Percentiles rank a stretch among this genome's conserved stretches.
Evolutionary conservation across 2,797 vertebrate species (phyloP).

Genomic region (Syndactyla subalaris): DNA sequence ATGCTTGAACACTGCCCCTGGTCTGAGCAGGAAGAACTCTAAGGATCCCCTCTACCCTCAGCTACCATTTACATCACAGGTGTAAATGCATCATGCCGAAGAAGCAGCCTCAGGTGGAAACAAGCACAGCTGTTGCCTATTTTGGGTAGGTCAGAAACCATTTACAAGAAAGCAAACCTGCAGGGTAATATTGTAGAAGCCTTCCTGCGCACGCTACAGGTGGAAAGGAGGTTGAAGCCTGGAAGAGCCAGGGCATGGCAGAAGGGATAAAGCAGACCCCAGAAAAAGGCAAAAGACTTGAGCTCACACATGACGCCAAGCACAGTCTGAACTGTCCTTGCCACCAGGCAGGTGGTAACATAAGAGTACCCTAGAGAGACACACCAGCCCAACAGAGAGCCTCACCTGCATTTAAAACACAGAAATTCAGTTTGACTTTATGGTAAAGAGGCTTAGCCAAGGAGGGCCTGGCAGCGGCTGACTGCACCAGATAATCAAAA

Average conservation of each 20-base stretch:
- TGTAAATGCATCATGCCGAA: background rate
- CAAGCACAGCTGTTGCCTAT: background rate
- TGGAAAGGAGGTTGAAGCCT: background rate
- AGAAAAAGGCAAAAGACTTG: background rate
- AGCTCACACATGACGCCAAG: rapidly evolving
- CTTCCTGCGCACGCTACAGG: background rate
- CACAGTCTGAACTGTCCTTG: background rate
- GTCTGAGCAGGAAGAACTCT: background rate
- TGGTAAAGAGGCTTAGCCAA: background rate
- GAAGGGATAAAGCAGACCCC: background rate
- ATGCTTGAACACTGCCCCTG: background rate
- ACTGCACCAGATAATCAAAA: background rate
- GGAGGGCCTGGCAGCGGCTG: background rate
- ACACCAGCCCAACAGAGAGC: background rate
- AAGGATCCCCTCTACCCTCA: background rate
- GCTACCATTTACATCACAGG: background rate
- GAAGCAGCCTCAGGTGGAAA: background rate
- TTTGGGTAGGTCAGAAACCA: background rate
- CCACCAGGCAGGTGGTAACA: background rate
- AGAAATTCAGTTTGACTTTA: background rate
- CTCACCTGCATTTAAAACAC: background rate
- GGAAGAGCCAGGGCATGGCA: background rate
- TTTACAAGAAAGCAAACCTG: slow-evolving; percentile 16
- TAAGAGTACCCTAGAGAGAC: background rate
- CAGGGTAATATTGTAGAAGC: background rate